These are phyloP conservation scores for Cetoscarus ocellatus DNA, from an alignment of 2,797 vertebrate species.

Conservation along the genomic window DNA sequence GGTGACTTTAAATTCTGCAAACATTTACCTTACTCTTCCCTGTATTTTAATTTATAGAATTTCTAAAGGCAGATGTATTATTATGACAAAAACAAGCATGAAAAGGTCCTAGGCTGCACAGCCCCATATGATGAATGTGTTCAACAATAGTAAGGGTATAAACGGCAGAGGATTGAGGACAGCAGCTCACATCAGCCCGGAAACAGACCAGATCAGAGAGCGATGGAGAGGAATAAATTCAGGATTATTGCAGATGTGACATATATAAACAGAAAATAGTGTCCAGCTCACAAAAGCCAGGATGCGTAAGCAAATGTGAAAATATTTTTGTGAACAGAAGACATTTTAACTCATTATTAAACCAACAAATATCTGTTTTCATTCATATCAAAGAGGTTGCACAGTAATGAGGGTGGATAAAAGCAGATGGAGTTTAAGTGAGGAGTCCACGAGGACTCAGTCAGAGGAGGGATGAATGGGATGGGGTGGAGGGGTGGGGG, in stretches of 20 bases:
- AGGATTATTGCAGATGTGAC: conserved; percentile 64
- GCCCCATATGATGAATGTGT: conserved; percentile 43
- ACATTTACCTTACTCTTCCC: not conserved
- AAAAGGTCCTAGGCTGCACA: not conserved
- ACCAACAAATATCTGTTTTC: not conserved
- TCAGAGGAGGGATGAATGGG: conserved; percentile 45
- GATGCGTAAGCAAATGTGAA: not conserved
- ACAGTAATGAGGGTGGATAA: not conserved
- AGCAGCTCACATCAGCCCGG: conserved; percentile 52
- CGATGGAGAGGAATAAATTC: conserved; percentile 42
- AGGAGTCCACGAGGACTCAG: conserved; percentile 43
- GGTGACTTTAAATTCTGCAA: not conserved
- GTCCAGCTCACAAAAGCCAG: conserved; percentile 29
- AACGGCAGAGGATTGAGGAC: conserved; percentile 68
- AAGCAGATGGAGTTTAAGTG: conserved; percentile 30
- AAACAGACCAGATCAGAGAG: conserved; percentile 48
- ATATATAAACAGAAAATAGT: conserved; percentile 48
- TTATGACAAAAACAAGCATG: not conserved
- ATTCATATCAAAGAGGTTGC: not conserved
- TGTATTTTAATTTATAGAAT: not conserved
- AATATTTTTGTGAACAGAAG: conserved; percentile 8
- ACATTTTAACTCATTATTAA: not conserved
- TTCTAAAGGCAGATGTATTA: not conserved
- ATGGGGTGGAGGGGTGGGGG: conserved; percentile 28
- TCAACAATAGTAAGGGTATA: conserved; percentile 54